Base-by-base conservation (phyloP, 2,888 invertebrate genomes). In the Holacanthella duospinosa region DNA sequence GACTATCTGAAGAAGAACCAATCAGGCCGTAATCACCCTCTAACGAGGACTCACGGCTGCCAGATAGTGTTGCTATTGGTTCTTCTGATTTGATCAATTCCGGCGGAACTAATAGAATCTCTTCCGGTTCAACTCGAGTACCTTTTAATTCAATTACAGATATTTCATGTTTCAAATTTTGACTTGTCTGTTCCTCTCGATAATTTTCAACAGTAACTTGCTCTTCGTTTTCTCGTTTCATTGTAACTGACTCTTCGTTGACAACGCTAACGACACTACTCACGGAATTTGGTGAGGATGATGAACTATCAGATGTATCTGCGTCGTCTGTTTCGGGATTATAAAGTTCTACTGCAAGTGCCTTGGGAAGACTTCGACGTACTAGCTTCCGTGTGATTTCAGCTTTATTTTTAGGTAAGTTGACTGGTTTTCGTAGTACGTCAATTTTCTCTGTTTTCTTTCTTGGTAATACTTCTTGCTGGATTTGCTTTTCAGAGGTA, bases 271-370 rank as follows among this genome's bases (percentile, higher is more conserved):
- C 89, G 1, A 91, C 90, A 74, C 89, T 89, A 72, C 89, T 89
- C 1, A 88, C 85, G 1, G 90, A 90, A 75, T 90, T 90, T 1
- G 91, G 90, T 0, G 91, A 90, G 0, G 90, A 90, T 16, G 89
- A 87, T 2, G 87, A 87, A 74, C 89, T 90, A 76, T 92, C 92
- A 74, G 90, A 91, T 0, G 73, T 73, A 76, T 92, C 92, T 77
- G 90, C 82, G 74, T 93, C 92, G 75, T 93, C 92, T 4, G 87
- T 89, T 75, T 90, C 92, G 1, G 92, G 92, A 78, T 93, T 92
- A 75, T 90, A 93, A 2, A 92, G 79, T 75, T 92, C 92, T 63
- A 91, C 77, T 1, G 89, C 86, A 75, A 90, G 81, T 21, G 91
- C 78, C 68, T 88, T 86, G 0, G 89, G 89, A 62, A 88, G 65